These are phyloP conservation scores for Chesias legatella DNA, from an alignment of 2,888 invertebrate genomes.

Conservation along the genomic window DNA sequence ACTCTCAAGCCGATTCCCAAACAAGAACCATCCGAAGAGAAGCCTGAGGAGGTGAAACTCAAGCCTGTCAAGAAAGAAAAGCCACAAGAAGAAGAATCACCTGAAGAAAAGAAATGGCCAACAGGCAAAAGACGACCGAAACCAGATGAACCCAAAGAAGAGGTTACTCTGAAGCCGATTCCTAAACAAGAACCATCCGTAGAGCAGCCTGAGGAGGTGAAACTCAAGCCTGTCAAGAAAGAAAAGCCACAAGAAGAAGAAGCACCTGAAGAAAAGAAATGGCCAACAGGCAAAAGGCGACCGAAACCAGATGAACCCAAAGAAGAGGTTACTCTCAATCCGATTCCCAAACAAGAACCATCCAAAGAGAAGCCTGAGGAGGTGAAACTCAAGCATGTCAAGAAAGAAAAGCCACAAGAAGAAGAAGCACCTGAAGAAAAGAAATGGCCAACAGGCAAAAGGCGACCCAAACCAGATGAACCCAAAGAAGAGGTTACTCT, in stretches of 20 bases:
- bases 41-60: constrained; percentile 45
- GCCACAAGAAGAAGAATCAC: constrained; percentile 44
- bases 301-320: constrained; percentile 37
- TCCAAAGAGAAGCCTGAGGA: constrained; percentile 63
- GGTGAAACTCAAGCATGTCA: constrained; percentile 37
- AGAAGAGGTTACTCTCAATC: constrained; percentile 55
- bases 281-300: constrained; percentile 42
- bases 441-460: constrained; percentile 29
- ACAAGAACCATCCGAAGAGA: constrained; percentile 29
- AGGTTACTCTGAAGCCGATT: constrained; percentile 39
- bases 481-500: constrained; percentile 51
- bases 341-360: constrained; percentile 45
- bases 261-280: constrained; percentile 39
- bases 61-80: constrained; percentile 45
- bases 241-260: constrained; percentile 38
- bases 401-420: constrained; percentile 38
- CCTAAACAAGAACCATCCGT: constrained; percentile 38
- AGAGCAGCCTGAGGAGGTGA: constrained; percentile 59
- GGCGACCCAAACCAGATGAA: constrained; percentile 36
- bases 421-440: constrained; percentile 37
- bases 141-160: constrained; percentile 35
- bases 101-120: constrained; percentile 48
- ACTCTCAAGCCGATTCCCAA: constrained; percentile 62
- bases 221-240: constrained; percentile 50
- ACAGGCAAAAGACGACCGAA: constrained; percentile 39